Base-by-base conservation (phyloP, 2,888 invertebrate genomes). In the Blomia tropicalis region DNA sequence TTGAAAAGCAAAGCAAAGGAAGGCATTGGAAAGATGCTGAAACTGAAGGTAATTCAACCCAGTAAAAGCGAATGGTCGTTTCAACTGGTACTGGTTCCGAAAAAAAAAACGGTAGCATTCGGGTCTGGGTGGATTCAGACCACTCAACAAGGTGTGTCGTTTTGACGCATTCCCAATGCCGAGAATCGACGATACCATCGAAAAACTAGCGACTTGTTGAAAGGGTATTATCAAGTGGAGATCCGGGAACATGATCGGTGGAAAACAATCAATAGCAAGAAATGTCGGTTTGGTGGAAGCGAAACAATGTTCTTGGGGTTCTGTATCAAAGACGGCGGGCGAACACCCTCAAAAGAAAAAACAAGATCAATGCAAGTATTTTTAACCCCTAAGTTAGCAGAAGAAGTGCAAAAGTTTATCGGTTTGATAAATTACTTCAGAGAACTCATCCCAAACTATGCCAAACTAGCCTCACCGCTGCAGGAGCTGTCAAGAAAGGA, bases 81-180 rank as follows among this genome's bases (percentile, higher is more conserved):
- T 27, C 51, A 47, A 27, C 51, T 19, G 51, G 51, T 47, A 7
- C 51, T n/a, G 22, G 51, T 47, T 11, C 7, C 27, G 51, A n/a
- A n/a, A 47, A 47, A 27, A 47, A 47, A n/a, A n/a, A 47, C n/a
- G 51, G 51, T n/a, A 11, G 7, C 23, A n/a, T 47, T 11, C 7
- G 51, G 22, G 51, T 47, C 7, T 41, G 41, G 14, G 41, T 41
- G 14, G 41, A 41, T 41, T 41, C n/a, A 41, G 41, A n/a, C 41
- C 11, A 27, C 51, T 47, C 7, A 47, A 47, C n/a, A n/a, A 47
- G n/a, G n/a, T 47, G 7, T 11, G 51, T n/a, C 7, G n/a, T 11
- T 47, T 19, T 14, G 51, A 47, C 22, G 51, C 51, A 14, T 47
- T 11, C 22, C 51, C 51, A 47, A 47, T 47, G 51, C 51, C 51